Evolutionary conservation across 2,113 vertebrate genomes (phyloP).

Genomic region (Bubalus kerabau): DNA sequence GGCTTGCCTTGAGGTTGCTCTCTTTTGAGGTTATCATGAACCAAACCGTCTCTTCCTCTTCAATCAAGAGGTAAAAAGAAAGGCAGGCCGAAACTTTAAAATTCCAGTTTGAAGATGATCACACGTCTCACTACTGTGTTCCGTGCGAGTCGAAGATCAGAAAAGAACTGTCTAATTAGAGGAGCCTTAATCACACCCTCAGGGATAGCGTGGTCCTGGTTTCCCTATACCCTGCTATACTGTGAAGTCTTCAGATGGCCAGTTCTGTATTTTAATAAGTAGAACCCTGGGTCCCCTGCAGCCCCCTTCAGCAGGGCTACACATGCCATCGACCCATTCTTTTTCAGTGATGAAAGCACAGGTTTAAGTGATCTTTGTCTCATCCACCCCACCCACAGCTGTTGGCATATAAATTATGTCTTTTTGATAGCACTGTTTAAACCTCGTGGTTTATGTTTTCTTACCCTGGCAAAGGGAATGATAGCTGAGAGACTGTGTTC

Average conservation of each 20-base stretch:
- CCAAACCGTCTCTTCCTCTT: background rate
- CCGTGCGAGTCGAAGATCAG: background rate
- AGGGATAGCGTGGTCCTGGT: background rate
- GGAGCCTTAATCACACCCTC: background rate
- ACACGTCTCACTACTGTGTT: background rate
- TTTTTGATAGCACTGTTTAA: background rate
- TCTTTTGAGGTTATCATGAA: background rate
- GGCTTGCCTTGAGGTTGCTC: background rate
- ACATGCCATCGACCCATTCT: background rate
- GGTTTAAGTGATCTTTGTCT: background rate
- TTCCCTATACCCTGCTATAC: background rate
- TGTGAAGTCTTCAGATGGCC: background rate
- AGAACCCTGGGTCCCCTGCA: background rate
- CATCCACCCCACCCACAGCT: background rate
- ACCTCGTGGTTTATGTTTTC: background rate
- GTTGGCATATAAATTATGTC: background rate
- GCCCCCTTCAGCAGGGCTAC: background rate
- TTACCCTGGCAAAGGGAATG: background rate
- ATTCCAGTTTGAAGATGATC: slow-evolving; percentile 4
- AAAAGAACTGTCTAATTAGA: background rate
- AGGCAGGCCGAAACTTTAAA: slow-evolving; percentile 6
- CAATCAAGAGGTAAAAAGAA: slow-evolving; percentile 1
- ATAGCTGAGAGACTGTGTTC: background rate
- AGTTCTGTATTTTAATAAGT: background rate
- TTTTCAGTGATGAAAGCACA: background rate